These are phyloP conservation scores for Benthosema pterotum DNA, from an alignment of 2,797 vertebrate species.

Conservation along the genomic window DNA sequence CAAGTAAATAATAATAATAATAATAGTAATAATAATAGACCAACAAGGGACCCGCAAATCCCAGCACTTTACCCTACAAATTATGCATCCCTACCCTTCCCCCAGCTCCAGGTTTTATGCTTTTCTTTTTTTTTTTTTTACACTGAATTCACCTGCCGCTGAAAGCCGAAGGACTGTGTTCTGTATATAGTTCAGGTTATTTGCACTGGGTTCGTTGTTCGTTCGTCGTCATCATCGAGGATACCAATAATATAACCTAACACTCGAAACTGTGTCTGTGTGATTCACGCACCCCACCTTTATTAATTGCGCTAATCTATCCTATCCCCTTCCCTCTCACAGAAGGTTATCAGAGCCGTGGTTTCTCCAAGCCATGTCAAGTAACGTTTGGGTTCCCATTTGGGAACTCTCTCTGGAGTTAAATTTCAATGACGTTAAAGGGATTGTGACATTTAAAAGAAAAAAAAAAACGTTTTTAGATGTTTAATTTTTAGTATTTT, in stretches of 20 bases:
- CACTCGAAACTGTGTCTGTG: constrained; percentile 13
- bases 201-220: constrained; percentile 74
- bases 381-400: too few relatives aligned
- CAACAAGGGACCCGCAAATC: constrained; percentile 68
- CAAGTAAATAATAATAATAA: constrained; percentile 66
- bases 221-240: constrained; percentile 37
- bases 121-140: too few relatives aligned
- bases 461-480: too few relatives aligned
- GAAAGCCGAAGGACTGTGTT: constrained; percentile 63
- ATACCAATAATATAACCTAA: constrained; percentile 34
- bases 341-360: too few relatives aligned
- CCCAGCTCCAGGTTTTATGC: constrained; percentile 7
- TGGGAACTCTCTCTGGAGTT: too few relatives aligned
- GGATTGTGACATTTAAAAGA: too few relatives aligned
- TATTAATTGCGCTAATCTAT: too few relatives aligned
- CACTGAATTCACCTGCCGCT: constrained; percentile 51
- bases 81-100: constrained; percentile 39
- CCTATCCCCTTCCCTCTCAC: too few relatives aligned
- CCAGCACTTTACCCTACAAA: constrained; percentile 82
- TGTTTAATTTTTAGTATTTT: too few relatives aligned
- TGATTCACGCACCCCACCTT: constrained; percentile 26
- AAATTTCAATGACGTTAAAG: too few relatives aligned
- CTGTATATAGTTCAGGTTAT: constrained; percentile 63
- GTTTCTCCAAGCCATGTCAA: too few relatives aligned
- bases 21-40: too few relatives aligned